These are phyloP conservation scores for Stenoptilia bipunctidactyla DNA, from an alignment of 2,888 invertebrate species.

Conservation along the genomic window DNA sequence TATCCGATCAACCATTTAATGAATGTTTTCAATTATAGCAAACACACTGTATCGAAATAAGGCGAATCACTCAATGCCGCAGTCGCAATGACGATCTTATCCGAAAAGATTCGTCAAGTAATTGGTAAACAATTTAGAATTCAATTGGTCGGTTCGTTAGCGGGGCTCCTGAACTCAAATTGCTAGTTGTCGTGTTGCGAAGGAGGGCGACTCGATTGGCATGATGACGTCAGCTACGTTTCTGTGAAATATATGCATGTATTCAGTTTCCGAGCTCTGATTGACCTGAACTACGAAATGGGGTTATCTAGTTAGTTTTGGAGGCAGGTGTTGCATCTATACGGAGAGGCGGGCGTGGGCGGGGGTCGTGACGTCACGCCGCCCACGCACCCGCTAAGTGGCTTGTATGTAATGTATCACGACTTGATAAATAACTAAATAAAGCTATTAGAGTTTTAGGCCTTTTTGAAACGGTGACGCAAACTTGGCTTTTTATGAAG, in stretches of 20 bases:
- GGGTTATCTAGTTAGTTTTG: not conserved
- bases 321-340: slow-evolving; percentile 2
- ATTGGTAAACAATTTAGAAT: slow-evolving; percentile 1
- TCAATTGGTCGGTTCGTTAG: not conserved
- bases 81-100: not conserved
- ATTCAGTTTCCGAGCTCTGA: slow-evolving; percentile 2
- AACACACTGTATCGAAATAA: too few species aligned
- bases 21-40: too few species aligned
- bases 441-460: too few species aligned
- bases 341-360: slow-evolving; percentile 1
- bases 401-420: slow-evolving; percentile 11
- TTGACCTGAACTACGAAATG: not conserved
- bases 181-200: not conserved
- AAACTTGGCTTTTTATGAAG: too few species aligned
- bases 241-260: slow-evolving; percentile 6
- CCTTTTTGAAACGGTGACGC: too few species aligned
- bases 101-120: not conserved
- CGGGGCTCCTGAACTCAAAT: too few species aligned
- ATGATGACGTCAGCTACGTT: not conserved
- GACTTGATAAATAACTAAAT: slow-evolving; percentile 10
- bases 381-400: slow-evolving; percentile 9
- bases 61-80: not conserved
- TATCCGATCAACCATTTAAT: too few species aligned
- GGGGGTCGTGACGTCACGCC: slow-evolving; percentile 14
- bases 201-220: not conserved